Conservation (phyloP, 2,888 invertebrate species). For the Andrena hattorfiana region DNA sequence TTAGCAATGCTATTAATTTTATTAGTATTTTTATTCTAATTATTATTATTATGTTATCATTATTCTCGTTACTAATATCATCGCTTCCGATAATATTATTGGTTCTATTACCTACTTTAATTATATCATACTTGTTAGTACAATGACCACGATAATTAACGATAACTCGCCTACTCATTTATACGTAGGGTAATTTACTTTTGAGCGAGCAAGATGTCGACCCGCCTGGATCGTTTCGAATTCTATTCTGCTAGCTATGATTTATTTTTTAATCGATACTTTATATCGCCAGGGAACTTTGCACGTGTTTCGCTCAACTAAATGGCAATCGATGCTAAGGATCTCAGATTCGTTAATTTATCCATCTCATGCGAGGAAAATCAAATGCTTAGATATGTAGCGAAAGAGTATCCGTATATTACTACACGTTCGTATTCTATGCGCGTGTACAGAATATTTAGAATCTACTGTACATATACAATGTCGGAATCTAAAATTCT, state of each 20-base stretch:
- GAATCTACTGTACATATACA: background rate
- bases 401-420: constrained; percentile 19
- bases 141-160: constrained; percentile 37
- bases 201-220: constrained; percentile 8
- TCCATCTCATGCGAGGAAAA: constrained; percentile 23
- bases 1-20: constrained; percentile 41
- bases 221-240: constrained; percentile 4
- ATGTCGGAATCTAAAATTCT: constrained; percentile 6
- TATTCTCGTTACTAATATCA: constrained; percentile 28
- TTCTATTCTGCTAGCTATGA: constrained; percentile 21
- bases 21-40: constrained; percentile 33
- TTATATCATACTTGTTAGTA: constrained; percentile 45
- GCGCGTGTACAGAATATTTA: constrained; percentile 14
- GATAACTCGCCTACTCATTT: constrained; percentile 5
- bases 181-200: constrained; percentile 18
- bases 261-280: constrained; percentile 59
- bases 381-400: constrained; percentile 43
- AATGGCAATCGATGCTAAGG: constrained; percentile 55
- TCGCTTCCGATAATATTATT: constrained; percentile 15
- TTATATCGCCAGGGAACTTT: constrained; percentile 31
- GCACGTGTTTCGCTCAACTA: constrained; percentile 31
- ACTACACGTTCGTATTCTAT: background rate
- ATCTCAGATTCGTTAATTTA: constrained; percentile 62
- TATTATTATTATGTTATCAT: constrained; percentile 28
- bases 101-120: constrained; percentile 14